phyloP scores from a whole-genome alignment of 2,113 vertebrate genomes.

The Phylloscopus trochiloides region DNA sequence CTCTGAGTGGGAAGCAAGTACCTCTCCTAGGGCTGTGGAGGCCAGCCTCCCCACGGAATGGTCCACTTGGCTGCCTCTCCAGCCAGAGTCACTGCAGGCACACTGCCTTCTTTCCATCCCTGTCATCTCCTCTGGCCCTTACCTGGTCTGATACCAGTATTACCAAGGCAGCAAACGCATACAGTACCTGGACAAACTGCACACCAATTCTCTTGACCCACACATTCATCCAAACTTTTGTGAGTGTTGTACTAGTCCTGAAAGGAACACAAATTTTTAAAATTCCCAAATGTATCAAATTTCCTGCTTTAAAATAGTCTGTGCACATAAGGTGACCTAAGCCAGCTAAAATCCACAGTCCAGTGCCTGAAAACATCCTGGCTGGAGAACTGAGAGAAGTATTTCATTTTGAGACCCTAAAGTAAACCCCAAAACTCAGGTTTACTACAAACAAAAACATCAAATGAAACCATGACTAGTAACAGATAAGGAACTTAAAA shows the following conservation, averaged over 20 bases:
- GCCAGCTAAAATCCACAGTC: neutral
- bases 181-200: neutral
- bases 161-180: neutral
- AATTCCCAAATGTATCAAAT: neutral
- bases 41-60: accelerated
- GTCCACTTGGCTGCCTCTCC: neutral
- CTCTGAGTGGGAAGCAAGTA: neutral
- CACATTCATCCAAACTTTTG: neutral
- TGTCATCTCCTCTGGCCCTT: neutral
- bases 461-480: neutral
- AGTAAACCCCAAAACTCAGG: neutral
- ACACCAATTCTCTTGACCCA: neutral
- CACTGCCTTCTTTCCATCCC: neutral
- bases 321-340: neutral
- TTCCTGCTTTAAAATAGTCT: neutral
- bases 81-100: neutral
- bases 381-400: neutral
- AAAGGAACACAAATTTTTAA: neutral
- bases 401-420: neutral
- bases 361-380: neutral
- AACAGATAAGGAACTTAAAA: neutral
- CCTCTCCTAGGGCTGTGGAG: neutral
- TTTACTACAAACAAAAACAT: neutral
- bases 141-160: neutral
- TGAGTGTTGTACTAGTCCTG: neutral